phyloP scores from a whole-genome alignment of 2,113 vertebrate species.

The Morphnarchus princeps region DNA sequence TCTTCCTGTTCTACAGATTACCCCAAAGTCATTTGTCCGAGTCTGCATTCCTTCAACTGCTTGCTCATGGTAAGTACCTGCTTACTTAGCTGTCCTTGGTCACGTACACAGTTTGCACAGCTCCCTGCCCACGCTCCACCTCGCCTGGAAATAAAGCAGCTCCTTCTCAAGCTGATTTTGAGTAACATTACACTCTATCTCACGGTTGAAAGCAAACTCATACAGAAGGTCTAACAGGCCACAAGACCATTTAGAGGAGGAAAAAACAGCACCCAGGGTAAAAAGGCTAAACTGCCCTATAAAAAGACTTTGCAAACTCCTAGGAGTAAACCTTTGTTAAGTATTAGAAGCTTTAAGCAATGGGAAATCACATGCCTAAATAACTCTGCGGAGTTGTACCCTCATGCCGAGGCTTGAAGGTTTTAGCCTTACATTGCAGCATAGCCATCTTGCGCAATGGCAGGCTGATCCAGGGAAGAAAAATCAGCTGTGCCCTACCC shows the following conservation, averaged over 20 bases:
- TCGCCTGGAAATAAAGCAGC: not conserved
- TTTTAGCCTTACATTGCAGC: not conserved
- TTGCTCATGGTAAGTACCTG: conserved; percentile 36
- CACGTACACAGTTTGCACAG: conserved; percentile 17
- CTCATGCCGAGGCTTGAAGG: not conserved
- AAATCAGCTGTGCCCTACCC: not conserved
- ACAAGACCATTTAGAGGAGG: not conserved
- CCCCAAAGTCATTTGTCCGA: conserved; percentile 8
- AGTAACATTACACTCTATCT: not conserved
- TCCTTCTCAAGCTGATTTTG: not conserved
- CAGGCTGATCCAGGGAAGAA: not conserved
- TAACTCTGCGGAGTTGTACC: not conserved
- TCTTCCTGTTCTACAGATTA: not conserved
- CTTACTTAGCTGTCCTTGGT: conserved; percentile 36
- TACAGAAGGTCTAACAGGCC: not conserved
- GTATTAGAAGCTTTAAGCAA: not conserved
- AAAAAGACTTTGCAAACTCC: not conserved
- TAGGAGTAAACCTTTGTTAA: not conserved
- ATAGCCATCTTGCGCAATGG: fast-evolving
- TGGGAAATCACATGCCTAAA: not conserved
- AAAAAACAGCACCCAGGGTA: not conserved
- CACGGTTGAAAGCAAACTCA: not conserved
- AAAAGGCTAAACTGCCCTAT: not conserved
- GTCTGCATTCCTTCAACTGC: conserved; percentile 27
- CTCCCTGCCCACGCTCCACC: not conserved